These are phyloP conservation scores for Uromys caudimaculatus DNA, from an alignment of 2,797 vertebrate genomes.

Conservation along the genomic window DNA sequence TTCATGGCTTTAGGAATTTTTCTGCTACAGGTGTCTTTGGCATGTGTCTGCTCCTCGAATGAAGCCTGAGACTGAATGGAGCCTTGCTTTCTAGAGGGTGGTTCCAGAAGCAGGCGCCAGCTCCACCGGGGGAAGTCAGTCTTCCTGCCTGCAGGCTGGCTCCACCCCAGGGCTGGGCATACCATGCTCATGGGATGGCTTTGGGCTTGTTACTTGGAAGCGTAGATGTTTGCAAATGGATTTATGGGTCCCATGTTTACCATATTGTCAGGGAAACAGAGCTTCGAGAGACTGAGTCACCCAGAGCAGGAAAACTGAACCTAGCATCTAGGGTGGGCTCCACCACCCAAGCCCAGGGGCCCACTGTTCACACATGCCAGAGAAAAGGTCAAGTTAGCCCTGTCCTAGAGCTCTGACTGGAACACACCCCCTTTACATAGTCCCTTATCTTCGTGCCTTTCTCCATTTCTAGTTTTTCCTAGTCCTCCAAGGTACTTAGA, in stretches of 20 bases:
- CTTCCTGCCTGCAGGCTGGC: background rate
- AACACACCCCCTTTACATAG: background rate
- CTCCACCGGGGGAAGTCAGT: background rate
- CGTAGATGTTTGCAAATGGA: slow-evolving; percentile 75
- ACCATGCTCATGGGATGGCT: slow-evolving; percentile 14
- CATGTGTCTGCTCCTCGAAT: background rate
- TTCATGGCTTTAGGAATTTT: background rate
- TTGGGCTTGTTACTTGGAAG: slow-evolving; percentile 72
- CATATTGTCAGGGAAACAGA: slow-evolving; percentile 66
- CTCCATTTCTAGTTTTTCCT: background rate
- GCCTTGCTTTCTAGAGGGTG: background rate
- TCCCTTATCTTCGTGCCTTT: background rate
- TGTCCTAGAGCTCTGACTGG: background rate
- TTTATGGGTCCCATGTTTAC: slow-evolving; percentile 69
- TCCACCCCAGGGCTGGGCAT: slow-evolving; percentile 7
- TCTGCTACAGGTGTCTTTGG: background rate
- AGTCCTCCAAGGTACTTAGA: background rate
- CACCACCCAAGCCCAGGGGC: slow-evolving; percentile 4
- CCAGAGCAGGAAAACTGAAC: background rate
- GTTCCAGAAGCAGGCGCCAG: background rate
- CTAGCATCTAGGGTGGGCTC: slow-evolving; percentile 61
- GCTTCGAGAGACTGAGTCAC: slow-evolving; percentile 66
- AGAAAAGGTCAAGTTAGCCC: background rate
- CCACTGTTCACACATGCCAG: accelerated
- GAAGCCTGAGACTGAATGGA: background rate